phyloP scores from a whole-genome alignment of 1,140 invertebrate genomes.

The Neotoxoptera formosana region DNA sequence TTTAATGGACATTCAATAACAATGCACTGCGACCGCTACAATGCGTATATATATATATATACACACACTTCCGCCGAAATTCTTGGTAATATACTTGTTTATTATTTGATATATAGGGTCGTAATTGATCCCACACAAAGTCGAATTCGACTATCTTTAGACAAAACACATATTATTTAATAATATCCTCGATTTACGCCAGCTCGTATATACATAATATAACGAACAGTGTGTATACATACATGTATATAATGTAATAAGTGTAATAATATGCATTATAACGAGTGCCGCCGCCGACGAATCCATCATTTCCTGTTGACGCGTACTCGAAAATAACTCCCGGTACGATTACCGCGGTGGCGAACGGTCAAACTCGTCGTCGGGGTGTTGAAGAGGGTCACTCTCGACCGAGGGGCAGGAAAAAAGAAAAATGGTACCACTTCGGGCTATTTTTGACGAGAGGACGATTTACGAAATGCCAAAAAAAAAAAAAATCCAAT shows the following conservation, averaged over 20 bases:
- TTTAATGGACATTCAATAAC: background rate
- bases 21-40: background rate
- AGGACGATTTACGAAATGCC: constrained; percentile 45
- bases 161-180: background rate
- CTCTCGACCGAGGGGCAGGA: constrained; percentile 18
- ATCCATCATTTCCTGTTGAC: constrained; percentile 56
- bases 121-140: constrained; percentile 24
- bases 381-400: constrained; percentile 41
- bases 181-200: background rate
- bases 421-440: constrained; percentile 40
- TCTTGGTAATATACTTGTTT: constrained; percentile 11
- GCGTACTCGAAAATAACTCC: constrained; percentile 54
- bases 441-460: constrained; percentile 28
- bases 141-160: constrained; percentile 45
- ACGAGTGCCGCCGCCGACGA: constrained; percentile 2
- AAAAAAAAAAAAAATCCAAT: constrained; percentile 55
- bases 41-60: background rate
- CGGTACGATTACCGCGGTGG: background rate
- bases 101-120: constrained; percentile 30
- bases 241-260: background rate
- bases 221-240: background rate
- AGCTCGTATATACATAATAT: too few species aligned
- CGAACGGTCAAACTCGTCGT: constrained; percentile 12
- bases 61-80: constrained; percentile 20
- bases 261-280: constrained; percentile 22